A percentile compares a stretch with the other conserved stretches of the same genome.
These are phyloP conservation scores for Notocelia uddmanniana DNA, from an alignment of 2,888 invertebrate genomes.

Conservation along the genomic window DNA sequence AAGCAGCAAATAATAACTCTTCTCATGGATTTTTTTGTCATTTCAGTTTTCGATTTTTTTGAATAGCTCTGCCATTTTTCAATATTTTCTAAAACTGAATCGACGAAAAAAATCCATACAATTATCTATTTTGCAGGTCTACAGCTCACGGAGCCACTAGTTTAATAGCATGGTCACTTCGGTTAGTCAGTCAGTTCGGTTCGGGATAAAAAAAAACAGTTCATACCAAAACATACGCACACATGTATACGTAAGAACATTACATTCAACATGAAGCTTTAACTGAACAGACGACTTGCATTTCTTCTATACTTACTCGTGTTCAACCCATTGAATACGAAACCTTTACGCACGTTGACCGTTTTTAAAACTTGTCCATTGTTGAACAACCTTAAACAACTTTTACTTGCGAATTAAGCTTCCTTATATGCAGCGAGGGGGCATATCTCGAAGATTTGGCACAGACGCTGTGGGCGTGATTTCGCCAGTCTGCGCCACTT, in stretches of 20 bases:
- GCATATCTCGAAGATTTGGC: constrained; percentile 76
- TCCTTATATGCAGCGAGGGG: constrained; percentile 68
- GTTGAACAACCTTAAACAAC: constrained; percentile 62
- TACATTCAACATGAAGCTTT: not conserved
- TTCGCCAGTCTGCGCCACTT: constrained; percentile 80
- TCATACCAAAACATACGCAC: not conserved
- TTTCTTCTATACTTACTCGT: not conserved
- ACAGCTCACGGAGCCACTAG: no score
- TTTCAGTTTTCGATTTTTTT: no score
- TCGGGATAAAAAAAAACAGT: no score
- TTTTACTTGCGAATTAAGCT: constrained; percentile 71
- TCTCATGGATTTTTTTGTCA: no score
- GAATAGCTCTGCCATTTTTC: no score
- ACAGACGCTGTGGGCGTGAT: constrained; percentile 79
- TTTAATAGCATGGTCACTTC: no score
- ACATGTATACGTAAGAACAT: not conserved
- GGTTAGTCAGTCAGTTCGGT: no score
- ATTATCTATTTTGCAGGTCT: no score
- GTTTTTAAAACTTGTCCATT: constrained; percentile 35
- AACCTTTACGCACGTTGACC: constrained; percentile 39
- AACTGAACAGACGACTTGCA: not conserved
- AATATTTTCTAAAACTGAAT: no score
- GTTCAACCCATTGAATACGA: not conserved
- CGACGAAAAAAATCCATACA: no score
- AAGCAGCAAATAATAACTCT: no score